A percentile compares a stretch with the other conserved stretches of the same genome.
These are phyloP conservation scores for Thysanoteuthis rhombus DNA, from an alignment of 2,888 invertebrate genomes.

Conservation along the genomic window DNA sequence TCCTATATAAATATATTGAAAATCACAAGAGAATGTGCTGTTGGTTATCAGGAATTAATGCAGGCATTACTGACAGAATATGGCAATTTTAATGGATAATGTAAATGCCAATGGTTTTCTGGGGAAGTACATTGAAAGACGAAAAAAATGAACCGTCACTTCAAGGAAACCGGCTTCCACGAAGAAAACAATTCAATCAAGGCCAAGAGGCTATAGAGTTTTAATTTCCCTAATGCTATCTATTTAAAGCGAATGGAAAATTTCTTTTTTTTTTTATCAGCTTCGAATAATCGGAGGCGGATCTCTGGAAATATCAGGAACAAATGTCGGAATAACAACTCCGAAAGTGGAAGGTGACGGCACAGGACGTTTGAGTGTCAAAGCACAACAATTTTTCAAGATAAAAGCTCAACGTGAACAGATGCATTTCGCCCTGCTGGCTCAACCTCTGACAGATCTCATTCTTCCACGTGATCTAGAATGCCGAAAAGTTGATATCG, in stretches of 20 bases:
- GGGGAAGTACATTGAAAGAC: too few species aligned
- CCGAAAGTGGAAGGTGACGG: constrained; percentile 46
- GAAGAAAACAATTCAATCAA: too few species aligned
- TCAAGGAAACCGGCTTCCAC: too few species aligned
- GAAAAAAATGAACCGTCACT: too few species aligned
- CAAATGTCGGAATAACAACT: constrained; percentile 37
- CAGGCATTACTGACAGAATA: too few species aligned
- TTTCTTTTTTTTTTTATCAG: constrained; percentile 37
- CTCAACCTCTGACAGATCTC: constrained; percentile 44
- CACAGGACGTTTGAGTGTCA: constrained; percentile 44
- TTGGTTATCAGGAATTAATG: too few species aligned
- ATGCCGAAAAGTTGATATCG: constrained; percentile 50
- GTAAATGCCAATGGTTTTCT: too few species aligned
- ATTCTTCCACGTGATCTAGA: constrained; percentile 46
- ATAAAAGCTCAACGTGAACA: constrained; percentile 40
- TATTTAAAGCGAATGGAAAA: neutral
- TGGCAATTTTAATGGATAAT: too few species aligned
- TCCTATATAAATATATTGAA: too few species aligned
- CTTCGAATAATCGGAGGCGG: constrained; percentile 49
- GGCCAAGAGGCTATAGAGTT: too few species aligned
- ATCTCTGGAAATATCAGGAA: constrained; percentile 45
- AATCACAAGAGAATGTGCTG: too few species aligned
- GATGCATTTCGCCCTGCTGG: constrained; percentile 46
- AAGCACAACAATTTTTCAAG: constrained; percentile 42
- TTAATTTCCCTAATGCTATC: too few species aligned